Evolutionary conservation across 2,888 invertebrate genomes (phyloP).

Genomic region (Sinhomidia bicolor): DNA sequence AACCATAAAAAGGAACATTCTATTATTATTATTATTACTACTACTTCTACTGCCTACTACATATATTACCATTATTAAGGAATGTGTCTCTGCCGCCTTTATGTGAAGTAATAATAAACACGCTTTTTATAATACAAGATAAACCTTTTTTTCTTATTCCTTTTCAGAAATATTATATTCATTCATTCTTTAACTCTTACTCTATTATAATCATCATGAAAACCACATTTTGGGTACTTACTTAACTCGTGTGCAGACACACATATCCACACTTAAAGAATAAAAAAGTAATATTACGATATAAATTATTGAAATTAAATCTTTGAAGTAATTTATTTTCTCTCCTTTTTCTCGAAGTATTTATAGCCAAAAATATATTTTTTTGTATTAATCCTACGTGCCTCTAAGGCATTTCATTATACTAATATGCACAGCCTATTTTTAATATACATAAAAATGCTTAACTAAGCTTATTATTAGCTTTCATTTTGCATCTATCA

Average conservation of each 20-base stretch:
- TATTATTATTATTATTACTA: slow-evolving; percentile 12
- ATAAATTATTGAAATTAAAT: slow-evolving; percentile 47
- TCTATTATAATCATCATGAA: no score
- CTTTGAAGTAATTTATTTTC: slow-evolving; percentile 30
- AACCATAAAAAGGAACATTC: slow-evolving; percentile 34
- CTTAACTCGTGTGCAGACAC: neutral
- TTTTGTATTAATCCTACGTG: neutral
- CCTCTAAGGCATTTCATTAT: neutral
- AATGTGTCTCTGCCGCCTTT: neutral
- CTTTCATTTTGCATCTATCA: slow-evolving; percentile 36
- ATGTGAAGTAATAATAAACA: slow-evolving; percentile 37
- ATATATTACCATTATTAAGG: neutral
- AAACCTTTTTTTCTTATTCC: neutral
- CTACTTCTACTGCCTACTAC: no score
- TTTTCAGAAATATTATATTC: neutral
- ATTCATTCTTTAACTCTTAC: neutral
- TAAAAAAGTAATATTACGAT: slow-evolving; percentile 1
- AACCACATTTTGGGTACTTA: no score
- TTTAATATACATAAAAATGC: neutral
- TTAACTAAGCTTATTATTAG: neutral
- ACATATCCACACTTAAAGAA: neutral
- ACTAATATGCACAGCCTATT: neutral
- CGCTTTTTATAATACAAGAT: neutral
- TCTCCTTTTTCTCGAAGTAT: slow-evolving; percentile 19
- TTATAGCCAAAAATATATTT: slow-evolving; percentile 12